Evolutionary conservation across 2,797 vertebrate species (phyloP), one percentile per base, ranked within the genome.

Genomic region (Neopelma chrysocephalum): DNA sequence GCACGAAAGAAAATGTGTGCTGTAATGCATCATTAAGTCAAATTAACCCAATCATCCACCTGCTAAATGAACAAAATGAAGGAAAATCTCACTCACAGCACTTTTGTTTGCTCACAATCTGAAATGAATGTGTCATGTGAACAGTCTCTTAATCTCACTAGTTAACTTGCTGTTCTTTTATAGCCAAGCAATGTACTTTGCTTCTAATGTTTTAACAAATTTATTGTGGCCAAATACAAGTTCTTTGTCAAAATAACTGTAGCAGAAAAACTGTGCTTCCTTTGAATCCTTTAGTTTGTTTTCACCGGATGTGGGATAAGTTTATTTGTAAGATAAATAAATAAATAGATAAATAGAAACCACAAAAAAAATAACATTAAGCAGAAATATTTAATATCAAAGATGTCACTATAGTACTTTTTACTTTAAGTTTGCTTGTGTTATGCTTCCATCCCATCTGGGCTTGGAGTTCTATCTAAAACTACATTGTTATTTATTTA

Each of bases 1-100:
- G 48, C 62, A 87, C 78, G 70, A 56, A 71, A 57, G 87, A 56
- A 68, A 89, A 89, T 85, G 66, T 77, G 58, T 66, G 77, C 60
- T 80, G 85, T 29, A 91, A 93, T 64, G 89, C 80, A 79, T 76
- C 93, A 94, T 96, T 95, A 92, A 94, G 64, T 89, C 87, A 93
- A 94, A 96, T 96, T 96, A 95, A 93, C 85, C 82, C 60, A 87
- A 96, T 82, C 85, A 94, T 60, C 93, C 94, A 96, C 87, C 93
- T 96, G 89, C 71, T 84, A 94, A 89, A 70, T 5, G 70, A 95
- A 79, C 47, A 89, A 87, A 96, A 90, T 34, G 84, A 90, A 81
- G 73, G 71, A 84, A 84, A 94, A 93, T 23, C 71, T 93, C 54
- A 47, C 87, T 92, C 87, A 76, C 91, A 73, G 87, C 85, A 68